phyloP scores from a whole-genome alignment of 2,888 invertebrate species.

The Caenorhabditis angaria region DNA sequence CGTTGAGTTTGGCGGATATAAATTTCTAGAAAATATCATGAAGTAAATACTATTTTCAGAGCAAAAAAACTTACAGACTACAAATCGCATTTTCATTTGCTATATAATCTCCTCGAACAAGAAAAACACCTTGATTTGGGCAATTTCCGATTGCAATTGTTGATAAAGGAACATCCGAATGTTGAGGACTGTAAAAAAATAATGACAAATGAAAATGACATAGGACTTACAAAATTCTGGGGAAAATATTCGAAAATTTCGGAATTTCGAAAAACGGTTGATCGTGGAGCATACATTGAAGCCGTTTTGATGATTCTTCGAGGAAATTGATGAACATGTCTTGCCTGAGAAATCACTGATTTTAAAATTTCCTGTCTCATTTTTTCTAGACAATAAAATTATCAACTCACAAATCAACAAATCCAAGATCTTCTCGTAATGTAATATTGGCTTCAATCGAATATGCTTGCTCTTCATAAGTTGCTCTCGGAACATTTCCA shows the following conservation, averaged over 20 bases:
- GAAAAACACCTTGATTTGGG: conserved; percentile 51
- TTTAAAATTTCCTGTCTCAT: neutral
- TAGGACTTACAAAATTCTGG: conserved; percentile 18
- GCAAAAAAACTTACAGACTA: conserved; percentile 29
- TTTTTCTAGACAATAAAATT: no score
- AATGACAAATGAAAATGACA: no score
- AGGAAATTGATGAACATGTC: conserved; percentile 19
- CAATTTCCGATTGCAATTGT: conserved; percentile 52
- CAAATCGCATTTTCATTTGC: conserved; percentile 45
- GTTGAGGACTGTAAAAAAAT: conserved; percentile 16
- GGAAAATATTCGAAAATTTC: conserved; percentile 11
- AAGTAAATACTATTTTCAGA: neutral
- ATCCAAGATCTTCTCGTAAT: neutral
- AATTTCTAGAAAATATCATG: conserved; percentile 21
- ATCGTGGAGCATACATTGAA: conserved; percentile 27
- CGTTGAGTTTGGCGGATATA: conserved; percentile 26
- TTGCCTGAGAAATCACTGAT: neutral
- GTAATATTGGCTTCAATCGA: conserved; percentile 19
- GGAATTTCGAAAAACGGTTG: conserved; percentile 25
- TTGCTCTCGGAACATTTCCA: conserved; percentile 27
- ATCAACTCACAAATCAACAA: neutral
- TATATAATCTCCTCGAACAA: conserved; percentile 55
- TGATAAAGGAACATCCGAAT: conserved; percentile 36
- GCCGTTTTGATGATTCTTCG: conserved; percentile 7
- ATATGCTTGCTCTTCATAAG: conserved; percentile 32